Evolutionary conservation across 2,113 vertebrate species (phyloP).

Genomic region (rabbit (Oryctolagus cuniculus)): DNA sequence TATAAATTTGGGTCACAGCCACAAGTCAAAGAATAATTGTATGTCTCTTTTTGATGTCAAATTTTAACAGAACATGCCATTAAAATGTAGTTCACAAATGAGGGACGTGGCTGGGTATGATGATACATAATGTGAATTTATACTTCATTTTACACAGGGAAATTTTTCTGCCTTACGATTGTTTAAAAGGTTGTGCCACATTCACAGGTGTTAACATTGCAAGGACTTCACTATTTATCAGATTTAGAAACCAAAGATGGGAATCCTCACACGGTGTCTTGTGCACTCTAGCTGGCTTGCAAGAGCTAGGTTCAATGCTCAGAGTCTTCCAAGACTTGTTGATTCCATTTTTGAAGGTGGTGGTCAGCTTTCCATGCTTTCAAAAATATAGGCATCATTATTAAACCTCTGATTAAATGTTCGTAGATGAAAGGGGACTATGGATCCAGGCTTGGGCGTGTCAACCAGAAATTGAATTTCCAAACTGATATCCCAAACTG

Average conservation of each 20-base stretch:
- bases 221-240: neutral
- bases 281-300: neutral
- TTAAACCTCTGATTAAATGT: constrained; percentile 56
- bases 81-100: constrained; percentile 21
- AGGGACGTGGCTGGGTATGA: neutral
- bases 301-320: neutral
- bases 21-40: constrained; percentile 62
- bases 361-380: constrained; percentile 2
- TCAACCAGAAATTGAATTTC: constrained; percentile 41
- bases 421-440: neutral
- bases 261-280: neutral
- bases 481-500: constrained; percentile 32
- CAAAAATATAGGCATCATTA: neutral
- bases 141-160: neutral
- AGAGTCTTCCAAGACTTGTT: neutral
- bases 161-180: constrained; percentile 10
- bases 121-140: constrained; percentile 1
- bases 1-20: constrained; percentile 16
- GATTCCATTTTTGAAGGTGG: neutral
- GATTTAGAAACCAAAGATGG: neutral
- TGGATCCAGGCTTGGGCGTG: neutral
- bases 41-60: constrained; percentile 8
- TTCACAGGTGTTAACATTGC: neutral
- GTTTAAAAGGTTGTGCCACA: neutral
- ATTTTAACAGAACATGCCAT: neutral